Conservation (phyloP, 30 jellyfish, hydroid and myxozoan genomes). For the Cassiopea andromeda region DNA sequence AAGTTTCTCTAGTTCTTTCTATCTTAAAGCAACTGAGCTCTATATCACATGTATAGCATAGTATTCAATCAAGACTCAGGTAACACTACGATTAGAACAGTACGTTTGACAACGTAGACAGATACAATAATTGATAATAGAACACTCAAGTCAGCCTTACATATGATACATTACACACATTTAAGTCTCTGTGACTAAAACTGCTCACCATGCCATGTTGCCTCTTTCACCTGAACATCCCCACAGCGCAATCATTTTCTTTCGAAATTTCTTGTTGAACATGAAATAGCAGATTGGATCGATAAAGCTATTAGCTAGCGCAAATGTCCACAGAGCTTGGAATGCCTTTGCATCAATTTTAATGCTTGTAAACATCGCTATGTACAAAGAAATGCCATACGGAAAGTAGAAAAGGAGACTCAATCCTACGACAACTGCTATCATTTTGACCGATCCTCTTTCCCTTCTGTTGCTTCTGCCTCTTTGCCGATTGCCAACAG, state of each 20-base stretch:
- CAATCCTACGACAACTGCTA: constrained; percentile 21
- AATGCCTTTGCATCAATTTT: not conserved
- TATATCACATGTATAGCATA: too few relatives aligned
- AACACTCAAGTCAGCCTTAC: too few relatives aligned
- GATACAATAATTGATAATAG: too few relatives aligned
- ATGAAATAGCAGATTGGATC: constrained; percentile 35
- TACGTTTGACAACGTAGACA: too few relatives aligned
- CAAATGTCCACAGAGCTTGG: constrained; percentile 8
- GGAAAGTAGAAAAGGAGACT: constrained; percentile 8
- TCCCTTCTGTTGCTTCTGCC: not conserved
- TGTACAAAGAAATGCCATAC: not conserved
- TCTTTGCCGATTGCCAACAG: not conserved
- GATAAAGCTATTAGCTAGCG: not conserved
- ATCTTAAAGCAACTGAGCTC: too few relatives aligned
- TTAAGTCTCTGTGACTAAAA: too few relatives aligned
- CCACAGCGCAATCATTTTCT: constrained; percentile 9
- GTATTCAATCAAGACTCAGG: too few relatives aligned
- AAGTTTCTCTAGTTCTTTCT: too few relatives aligned
- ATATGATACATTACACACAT: too few relatives aligned
- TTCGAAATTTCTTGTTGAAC: constrained; percentile 11
- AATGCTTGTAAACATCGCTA: not conserved
- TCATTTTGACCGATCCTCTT: constrained; percentile 23
- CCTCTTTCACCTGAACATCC: not conserved
- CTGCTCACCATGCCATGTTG: not conserved
- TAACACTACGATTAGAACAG: too few relatives aligned